phyloP scores from a whole-genome alignment of 2,113 vertebrate species.

The Ceratotherium simum region DNA sequence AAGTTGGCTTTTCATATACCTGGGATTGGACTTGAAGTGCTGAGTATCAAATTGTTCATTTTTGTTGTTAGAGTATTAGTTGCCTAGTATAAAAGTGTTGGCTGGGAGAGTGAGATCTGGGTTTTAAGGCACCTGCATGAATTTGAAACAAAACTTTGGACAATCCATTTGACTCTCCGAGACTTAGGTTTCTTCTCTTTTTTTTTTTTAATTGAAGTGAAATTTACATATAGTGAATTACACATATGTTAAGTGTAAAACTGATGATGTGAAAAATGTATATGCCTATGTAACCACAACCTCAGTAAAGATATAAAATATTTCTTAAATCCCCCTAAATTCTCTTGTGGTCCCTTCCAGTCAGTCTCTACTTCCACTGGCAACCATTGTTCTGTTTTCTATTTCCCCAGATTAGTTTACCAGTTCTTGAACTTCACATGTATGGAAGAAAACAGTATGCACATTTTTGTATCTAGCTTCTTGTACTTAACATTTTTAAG shows the following conservation, averaged over 20 bases:
- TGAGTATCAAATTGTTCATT: not conserved
- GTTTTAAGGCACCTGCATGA: not conserved
- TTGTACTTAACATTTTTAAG: slow-evolving; percentile 5
- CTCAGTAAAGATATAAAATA: not conserved
- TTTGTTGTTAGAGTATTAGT: not conserved
- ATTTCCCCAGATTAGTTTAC: not conserved
- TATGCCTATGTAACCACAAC: not conserved
- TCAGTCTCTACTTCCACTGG: not conserved
- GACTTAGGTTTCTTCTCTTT: not conserved
- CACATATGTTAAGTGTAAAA: not conserved
- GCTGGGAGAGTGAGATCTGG: not conserved
- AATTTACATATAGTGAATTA: not conserved
- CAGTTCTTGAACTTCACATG: not conserved
- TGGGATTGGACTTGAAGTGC: not conserved
- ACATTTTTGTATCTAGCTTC: not conserved
- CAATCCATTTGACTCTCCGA: not conserved
- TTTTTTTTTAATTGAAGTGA: not conserved
- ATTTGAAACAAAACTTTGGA: not conserved
- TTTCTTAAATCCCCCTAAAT: not conserved
- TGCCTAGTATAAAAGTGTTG: not conserved
- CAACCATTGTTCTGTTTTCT: not conserved
- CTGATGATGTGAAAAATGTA: not conserved
- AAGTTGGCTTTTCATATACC: not conserved
- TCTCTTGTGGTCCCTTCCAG: not conserved
- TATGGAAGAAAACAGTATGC: not conserved